Evolutionary conservation across 2,797 vertebrate species (phyloP), one percentile per base, ranked within the genome.

Genomic region (Urosaurus nigricauda): DNA sequence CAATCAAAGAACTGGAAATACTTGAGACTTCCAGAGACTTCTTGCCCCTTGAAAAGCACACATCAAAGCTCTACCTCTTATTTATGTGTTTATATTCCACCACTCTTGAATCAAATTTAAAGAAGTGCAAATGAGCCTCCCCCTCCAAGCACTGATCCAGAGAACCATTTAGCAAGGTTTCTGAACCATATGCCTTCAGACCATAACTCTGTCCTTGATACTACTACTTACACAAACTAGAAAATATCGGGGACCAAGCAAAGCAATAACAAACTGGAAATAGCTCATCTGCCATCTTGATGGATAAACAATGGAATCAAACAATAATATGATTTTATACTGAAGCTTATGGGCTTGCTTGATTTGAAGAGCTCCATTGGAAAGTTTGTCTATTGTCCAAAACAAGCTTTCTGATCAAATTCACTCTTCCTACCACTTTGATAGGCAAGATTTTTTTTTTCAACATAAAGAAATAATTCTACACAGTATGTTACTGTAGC

Each of bases 361-460:
- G 24, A 63, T 85, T 47, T 43, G 4, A 16, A 5, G 56, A 60
- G 56, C 19, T 29, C 19, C 8, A 65, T 3, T 6, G 82, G 1
- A 17, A 84, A 47, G 19, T 37, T 47, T 7, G 58, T 56, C 32
- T 21, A 17, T 79, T 56, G 32, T 79, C 78, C 47, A 2, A 5
- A 24, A 13, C 13, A 35, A 37, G 17, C 35, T 63, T 60, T 60
- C 4, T n/a, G 37, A 89, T 81, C 1, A 1, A 70, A 75, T 63
- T 83, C 32, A 35, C 2, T 88, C 78, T 68, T 79, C 87, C 79
- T 89, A 82, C 74, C 63, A 51, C 60, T 84, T 53, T 63, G 32
- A 82, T 3, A 81, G 35, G 77, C 85, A 35, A 87, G 47, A 14
- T 51, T 16, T 60, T 91, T 75, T 91, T 78, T 85, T 85, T n/a